A percentile compares a stretch with the other conserved stretches of the same genome.
Conservation (phyloP, 1,140 invertebrate genomes). For the Zaprionus kolodkinae region DNA sequence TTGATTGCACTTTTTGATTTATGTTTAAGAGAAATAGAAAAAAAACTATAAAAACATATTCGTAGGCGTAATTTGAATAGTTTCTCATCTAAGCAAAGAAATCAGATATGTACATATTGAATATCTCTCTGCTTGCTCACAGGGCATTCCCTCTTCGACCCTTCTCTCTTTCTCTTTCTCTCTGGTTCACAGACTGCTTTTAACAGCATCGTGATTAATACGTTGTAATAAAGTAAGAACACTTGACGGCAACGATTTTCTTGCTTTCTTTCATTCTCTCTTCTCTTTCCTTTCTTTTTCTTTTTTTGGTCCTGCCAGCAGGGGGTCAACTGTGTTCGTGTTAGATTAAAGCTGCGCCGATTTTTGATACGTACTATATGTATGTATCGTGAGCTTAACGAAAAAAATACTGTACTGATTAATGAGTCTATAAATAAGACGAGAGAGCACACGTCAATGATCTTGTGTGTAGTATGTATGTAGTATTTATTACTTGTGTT, state of each 20-base stretch:
- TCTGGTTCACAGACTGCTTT: background rate
- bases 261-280: background rate
- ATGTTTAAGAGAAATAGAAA: background rate
- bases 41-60: conserved; percentile 1
- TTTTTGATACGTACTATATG: conserved; percentile 7
- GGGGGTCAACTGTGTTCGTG: conserved; percentile 46
- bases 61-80: background rate
- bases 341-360: conserved; percentile 41
- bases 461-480: conserved; percentile 14
- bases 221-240: conserved; percentile 44
- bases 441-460: conserved; percentile 32
- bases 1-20: conserved; percentile 6
- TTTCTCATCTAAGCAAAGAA: background rate
- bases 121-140: background rate
- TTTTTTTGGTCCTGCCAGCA: background rate
- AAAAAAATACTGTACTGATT: conserved; percentile 42
- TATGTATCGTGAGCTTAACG: conserved; percentile 23
- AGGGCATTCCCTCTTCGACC: conserved; percentile 30
- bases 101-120: conserved; percentile 4
- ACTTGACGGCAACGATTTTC: conserved; percentile 34
- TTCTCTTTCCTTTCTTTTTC: background rate
- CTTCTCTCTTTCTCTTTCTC: background rate
- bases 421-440: conserved; percentile 55
- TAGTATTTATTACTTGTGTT: conserved; percentile 40
- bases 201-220: conserved; percentile 49